A percentile compares a stretch with the other conserved stretches of the same genome.
Evolutionary conservation across 1,140 invertebrate genomes (phyloP).

Genomic region (Hydropsyche tenuis): DNA sequence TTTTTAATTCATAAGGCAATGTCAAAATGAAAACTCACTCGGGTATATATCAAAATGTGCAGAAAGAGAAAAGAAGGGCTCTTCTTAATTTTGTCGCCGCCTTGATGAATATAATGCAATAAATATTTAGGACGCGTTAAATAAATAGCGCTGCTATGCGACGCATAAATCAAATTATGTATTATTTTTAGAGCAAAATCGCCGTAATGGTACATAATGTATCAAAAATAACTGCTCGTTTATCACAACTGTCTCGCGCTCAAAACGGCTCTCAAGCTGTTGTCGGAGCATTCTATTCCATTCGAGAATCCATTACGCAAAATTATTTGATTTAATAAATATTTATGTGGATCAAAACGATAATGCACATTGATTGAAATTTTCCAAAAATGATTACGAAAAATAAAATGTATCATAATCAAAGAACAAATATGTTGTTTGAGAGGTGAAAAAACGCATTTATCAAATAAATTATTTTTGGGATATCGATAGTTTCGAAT

Average conservation of each 20-base stretch:
- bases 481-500: no score
- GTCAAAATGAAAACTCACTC: not conserved
- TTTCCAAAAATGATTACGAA: no score
- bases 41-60: no score
- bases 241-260: not conserved
- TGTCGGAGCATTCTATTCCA: not conserved
- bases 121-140: conserved; percentile 9
- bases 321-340: no score
- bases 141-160: not conserved
- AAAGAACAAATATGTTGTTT: no score
- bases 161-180: conserved; percentile 12
- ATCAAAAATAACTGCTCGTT: conserved; percentile 17
- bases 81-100: not conserved
- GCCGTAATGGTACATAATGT: conserved; percentile 9
- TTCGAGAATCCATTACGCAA: no score
- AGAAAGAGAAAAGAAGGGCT: not conserved
- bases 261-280: not conserved
- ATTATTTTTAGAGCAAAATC: not conserved
- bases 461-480: no score
- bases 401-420: no score
- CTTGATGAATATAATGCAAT: not conserved
- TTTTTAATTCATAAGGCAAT: no score
- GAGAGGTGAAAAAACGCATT: no score
- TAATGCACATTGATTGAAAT: no score
- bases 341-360: no score